Evolutionary conservation across 2,113 vertebrate genomes (phyloP).

Genomic region (Istiophorus platypterus): DNA sequence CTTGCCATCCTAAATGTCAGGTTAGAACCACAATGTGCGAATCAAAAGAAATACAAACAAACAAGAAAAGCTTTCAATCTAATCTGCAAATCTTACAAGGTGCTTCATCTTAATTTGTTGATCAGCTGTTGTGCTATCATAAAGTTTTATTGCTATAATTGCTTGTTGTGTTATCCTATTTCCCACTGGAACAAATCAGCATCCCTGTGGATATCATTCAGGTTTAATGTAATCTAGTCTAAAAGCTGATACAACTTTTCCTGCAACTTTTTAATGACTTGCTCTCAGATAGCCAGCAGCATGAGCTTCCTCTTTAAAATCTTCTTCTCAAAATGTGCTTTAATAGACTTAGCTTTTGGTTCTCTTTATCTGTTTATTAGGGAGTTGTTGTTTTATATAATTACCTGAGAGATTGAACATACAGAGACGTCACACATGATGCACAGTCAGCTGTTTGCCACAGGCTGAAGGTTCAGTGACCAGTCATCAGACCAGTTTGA

Average conservation of each 20-base stretch:
- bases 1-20: neutral
- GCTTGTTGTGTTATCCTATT: neutral
- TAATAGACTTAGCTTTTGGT: slow-evolving; percentile 42
- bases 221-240: slow-evolving; percentile 29
- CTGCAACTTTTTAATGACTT: slow-evolving; percentile 56
- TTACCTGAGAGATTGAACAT: slow-evolving; percentile 37
- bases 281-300: slow-evolving; percentile 20
- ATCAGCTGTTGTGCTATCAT: neutral
- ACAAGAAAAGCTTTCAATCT: neutral
- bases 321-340: slow-evolving; percentile 32
- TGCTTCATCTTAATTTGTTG: neutral
- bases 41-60: slow-evolving; percentile 2
- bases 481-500: neutral
- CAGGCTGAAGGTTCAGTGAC: slow-evolving; percentile 6
- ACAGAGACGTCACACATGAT: neutral
- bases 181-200: neutral
- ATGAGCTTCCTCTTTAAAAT: slow-evolving; percentile 15
- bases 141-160: slow-evolving; percentile 10
- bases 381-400: slow-evolving; percentile 8
- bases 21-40: neutral
- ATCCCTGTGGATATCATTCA: slow-evolving; percentile 17
- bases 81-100: neutral
- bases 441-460: slow-evolving; percentile 16
- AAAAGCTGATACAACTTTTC: slow-evolving; percentile 28
- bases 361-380: slow-evolving; percentile 32